phyloP scores from a whole-genome alignment of 2,113 vertebrate species.

The Kobus ellipsiprymnus region DNA sequence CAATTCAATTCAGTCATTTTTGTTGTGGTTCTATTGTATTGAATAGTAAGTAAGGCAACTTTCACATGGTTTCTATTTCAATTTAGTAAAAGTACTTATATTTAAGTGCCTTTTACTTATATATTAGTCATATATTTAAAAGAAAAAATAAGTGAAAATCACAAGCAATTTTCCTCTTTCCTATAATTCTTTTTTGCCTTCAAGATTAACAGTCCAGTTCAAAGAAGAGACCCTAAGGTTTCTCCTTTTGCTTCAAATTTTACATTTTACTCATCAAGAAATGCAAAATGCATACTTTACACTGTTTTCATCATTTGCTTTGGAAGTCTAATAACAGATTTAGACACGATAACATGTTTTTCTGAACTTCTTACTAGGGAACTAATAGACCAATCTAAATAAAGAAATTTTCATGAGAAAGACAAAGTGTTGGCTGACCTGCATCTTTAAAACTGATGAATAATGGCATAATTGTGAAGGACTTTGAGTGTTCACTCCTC shows the following conservation, averaged over 20 bases:
- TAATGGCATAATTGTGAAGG: constrained; percentile 2
- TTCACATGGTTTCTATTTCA: constrained; percentile 10
- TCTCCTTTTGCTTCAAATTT: neutral
- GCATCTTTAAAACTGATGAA: neutral
- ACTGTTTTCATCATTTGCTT: neutral
- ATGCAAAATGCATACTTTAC: neutral
- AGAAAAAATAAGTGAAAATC: neutral
- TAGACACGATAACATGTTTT: neutral
- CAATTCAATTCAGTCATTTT: constrained; percentile 4
- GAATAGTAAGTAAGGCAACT: neutral
- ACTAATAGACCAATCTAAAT: constrained; percentile 7
- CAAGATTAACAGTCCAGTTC: neutral
- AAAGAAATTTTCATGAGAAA: constrained; percentile 17
- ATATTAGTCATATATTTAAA: constrained; percentile 13
- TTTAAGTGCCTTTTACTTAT: neutral
- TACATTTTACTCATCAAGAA: constrained; percentile 10
- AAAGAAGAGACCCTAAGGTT: constrained; percentile 6
- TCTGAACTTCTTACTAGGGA: neutral
- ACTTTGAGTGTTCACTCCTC: neutral
- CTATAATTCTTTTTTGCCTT: neutral
- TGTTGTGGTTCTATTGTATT: neutral
- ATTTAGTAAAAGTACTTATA: neutral
- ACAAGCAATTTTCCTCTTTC: constrained; percentile 10
- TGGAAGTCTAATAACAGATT: neutral
- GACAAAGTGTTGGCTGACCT: neutral